Evolutionary conservation across 2,113 vertebrate genomes (phyloP), one percentile per base, ranked within the genome.

Genomic region (Macquaria australasica): DNA sequence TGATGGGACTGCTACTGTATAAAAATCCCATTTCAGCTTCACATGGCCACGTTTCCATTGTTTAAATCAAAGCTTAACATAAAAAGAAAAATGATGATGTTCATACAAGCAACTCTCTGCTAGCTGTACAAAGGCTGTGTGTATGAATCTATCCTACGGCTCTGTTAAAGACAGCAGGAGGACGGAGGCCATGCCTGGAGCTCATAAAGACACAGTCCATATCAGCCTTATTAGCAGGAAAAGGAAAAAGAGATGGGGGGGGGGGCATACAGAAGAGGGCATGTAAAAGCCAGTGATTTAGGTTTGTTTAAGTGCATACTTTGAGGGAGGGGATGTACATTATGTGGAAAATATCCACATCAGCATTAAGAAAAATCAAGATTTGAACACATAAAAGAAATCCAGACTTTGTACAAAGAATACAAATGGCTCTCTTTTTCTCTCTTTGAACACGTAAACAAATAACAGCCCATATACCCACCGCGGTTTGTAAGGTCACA

Each of bases 201-300:
- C 73, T 75, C 58, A 15, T 14, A 31, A n/a, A 80, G 73, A 51
- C 51, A 28, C 20, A 1, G 73, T 67, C 34, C 50, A 66, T 60
- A 72, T 53, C 79, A 73, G 74, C 39, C 81, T 84, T 55, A 79
- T 87, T 83, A 81, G 72, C 34, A 68, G 67, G 43, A 79, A 78
- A 58, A 60, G n/a, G 45, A 31, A 55, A 69, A 53, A 45, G n/a
- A 55, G 34, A 25, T 31, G 20, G 14, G 11, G 62, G 67, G 34
- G 18, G 25, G 28, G 8, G 14, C 50, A 8, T 11, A 43, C 31
- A 37, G 31, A 60, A 58, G 41, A 78, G 16, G 43, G 14, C 12
- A 16, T 3, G 2, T 16, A 56, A 18, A 25, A 63, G 77, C 43
- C 31, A 39, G 1, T 41, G n/a, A 48, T 68, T 31, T 5, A 10